A percentile compares a stretch with the other conserved stretches of the same genome.
Conservation (phyloP, 2,797 vertebrate species). For the Podarcis lilfordi region DNA sequence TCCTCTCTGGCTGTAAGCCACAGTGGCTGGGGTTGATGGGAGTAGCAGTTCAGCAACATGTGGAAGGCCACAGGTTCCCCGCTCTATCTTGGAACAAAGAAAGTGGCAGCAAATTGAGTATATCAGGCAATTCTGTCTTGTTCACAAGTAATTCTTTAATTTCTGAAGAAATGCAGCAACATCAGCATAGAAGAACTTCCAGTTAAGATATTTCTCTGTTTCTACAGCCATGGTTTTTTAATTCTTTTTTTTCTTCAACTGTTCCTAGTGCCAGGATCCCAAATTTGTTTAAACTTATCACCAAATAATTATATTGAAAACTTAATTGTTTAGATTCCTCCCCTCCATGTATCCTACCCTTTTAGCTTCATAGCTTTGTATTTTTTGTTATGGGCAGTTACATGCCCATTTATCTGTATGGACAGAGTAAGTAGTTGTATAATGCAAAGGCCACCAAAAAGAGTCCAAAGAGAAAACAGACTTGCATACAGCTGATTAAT, state of each 20-base stretch:
- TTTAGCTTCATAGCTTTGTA: background rate
- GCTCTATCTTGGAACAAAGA: background rate
- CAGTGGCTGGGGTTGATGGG: no score
- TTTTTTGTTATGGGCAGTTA: background rate
- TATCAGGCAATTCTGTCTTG: background rate
- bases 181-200: background rate
- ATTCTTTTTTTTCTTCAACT: background rate
- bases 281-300: background rate
- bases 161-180: background rate
- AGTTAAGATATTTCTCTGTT: no score
- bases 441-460: background rate
- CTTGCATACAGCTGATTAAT: background rate
- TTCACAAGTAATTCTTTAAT: background rate
- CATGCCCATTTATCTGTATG: background rate
- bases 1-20: no score
- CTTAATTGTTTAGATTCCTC: background rate
- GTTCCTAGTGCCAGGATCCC: background rate
- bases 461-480: background rate
- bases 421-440: background rate
- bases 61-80: no score
- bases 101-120: background rate
- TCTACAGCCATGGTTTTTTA: no score
- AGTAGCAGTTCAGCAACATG: no score
- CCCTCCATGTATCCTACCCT: background rate
- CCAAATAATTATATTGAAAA: background rate